Evolutionary conservation across 1,140 invertebrate genomes (phyloP).

Genomic region (Hylaeus anthracinus): DNA sequence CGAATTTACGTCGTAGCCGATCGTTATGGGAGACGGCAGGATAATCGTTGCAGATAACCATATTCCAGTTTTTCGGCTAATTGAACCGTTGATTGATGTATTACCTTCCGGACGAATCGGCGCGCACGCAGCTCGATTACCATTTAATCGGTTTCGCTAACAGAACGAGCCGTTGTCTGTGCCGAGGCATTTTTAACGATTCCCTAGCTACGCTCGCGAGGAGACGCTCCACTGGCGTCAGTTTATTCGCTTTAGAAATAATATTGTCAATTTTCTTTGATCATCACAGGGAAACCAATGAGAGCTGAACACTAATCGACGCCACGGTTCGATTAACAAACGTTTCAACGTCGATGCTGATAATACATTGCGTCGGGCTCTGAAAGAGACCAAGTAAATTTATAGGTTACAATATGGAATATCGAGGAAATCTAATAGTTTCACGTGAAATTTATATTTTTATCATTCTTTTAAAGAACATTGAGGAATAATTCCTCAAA

Average conservation of each 20-base stretch:
- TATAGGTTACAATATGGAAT: too few species aligned
- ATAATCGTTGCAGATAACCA: constrained; percentile 32
- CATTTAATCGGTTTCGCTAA: constrained; percentile 32
- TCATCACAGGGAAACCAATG: background rate
- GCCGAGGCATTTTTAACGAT: constrained; percentile 3
- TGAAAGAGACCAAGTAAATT: too few species aligned
- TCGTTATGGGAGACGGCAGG: constrained; percentile 26
- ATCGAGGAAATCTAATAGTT: too few species aligned
- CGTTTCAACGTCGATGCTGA: background rate
- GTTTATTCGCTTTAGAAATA: constrained; percentile 3
- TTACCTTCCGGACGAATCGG: constrained; percentile 37
- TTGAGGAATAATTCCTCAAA: too few species aligned
- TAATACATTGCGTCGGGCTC: too few species aligned
- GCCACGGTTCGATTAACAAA: background rate
- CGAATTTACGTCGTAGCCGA: background rate
- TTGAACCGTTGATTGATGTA: constrained; percentile 46
- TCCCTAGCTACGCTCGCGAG: background rate
- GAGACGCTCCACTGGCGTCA: background rate
- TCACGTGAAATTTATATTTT: too few species aligned
- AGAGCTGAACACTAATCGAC: constrained; percentile 1
- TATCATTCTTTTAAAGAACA: too few species aligned
- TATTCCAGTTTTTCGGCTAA: constrained; percentile 36
- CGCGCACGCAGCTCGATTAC: constrained; percentile 20
- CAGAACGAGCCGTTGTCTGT: background rate
- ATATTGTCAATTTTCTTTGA: constrained; percentile 3